Evolutionary conservation across 2,888 invertebrate genomes (phyloP).

Genomic region (Tiphia femorata): DNA sequence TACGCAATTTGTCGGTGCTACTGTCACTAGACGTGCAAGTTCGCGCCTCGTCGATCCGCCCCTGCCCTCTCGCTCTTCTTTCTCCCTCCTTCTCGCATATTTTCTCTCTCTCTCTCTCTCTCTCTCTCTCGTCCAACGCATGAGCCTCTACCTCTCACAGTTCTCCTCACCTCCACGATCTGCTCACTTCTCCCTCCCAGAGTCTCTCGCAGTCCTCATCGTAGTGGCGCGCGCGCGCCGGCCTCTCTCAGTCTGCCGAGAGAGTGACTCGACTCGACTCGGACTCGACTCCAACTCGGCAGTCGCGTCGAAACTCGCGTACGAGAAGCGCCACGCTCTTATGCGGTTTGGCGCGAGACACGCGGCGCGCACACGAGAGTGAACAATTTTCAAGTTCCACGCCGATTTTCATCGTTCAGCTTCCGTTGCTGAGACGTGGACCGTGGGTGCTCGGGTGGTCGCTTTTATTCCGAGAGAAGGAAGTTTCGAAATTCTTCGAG

Average conservation of each 20-base stretch:
- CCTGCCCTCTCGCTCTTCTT: slow-evolving; percentile 15
- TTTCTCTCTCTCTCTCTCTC: slow-evolving; percentile 20
- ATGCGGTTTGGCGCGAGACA: slow-evolving; percentile 12
- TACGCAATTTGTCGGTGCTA: slow-evolving; percentile 4
- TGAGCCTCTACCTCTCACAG: slow-evolving; percentile 6
- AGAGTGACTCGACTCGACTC: slow-evolving; percentile 47
- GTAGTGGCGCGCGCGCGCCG: slow-evolving; percentile 19
- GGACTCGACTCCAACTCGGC: slow-evolving; percentile 35
- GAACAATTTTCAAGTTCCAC: no score
- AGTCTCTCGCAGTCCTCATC: slow-evolving; percentile 4
- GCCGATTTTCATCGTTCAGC: no score
- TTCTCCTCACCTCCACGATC: slow-evolving; percentile 10
- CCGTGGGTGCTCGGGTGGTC: no score
- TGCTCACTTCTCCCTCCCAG: background rate
- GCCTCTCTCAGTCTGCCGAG: slow-evolving; percentile 32
- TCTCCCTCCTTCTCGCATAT: slow-evolving; percentile 8
- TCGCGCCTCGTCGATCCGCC: slow-evolving; percentile 13
- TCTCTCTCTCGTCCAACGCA: slow-evolving; percentile 5
- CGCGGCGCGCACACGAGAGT: no score
- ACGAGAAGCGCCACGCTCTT: slow-evolving; percentile 40
- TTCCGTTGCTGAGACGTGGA: no score
- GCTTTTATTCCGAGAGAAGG: no score
- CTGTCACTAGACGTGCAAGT: slow-evolving; percentile 13
- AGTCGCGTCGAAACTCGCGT: slow-evolving; percentile 57
- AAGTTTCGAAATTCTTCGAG: no score